Conservation (phyloP, 2,113 vertebrate species). For the Vombatus ursinus region DNA sequence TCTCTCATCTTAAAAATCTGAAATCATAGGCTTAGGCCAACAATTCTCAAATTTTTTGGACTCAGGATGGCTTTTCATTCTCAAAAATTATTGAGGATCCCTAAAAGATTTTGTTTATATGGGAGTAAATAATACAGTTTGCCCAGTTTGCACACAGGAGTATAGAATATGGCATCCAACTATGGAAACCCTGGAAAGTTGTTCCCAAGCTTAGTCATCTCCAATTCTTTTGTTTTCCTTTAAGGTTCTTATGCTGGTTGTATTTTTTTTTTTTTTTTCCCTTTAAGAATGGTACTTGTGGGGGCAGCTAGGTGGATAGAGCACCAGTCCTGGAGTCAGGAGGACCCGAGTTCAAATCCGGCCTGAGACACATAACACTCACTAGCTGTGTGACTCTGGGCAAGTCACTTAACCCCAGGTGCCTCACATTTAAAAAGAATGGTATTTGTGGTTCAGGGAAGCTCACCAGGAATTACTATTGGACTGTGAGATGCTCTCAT, state of each 20-base stretch:
- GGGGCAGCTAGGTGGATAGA: too few relatives aligned
- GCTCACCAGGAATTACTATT: neutral
- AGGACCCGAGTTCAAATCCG: too few relatives aligned
- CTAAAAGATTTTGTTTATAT: neutral
- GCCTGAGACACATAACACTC: too few relatives aligned
- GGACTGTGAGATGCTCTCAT: neutral
- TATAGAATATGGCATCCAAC: neutral
- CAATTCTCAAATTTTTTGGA: too few relatives aligned
- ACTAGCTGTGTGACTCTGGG: too few relatives aligned
- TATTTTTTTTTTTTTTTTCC: too few relatives aligned
- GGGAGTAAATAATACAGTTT: neutral
- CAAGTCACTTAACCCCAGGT: too few relatives aligned
- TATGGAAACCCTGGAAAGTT: neutral
- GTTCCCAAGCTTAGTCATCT: neutral
- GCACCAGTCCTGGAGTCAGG: too few relatives aligned
- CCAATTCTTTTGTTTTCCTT: neutral
- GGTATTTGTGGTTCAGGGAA: neutral
- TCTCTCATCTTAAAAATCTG: neutral
- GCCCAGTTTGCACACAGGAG: neutral
- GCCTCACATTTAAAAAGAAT: neutral
- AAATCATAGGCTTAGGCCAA: neutral
- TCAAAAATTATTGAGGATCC: too few relatives aligned
- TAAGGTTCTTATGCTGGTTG: too few relatives aligned
- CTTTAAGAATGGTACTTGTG: too few relatives aligned
- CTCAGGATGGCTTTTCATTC: too few relatives aligned